These are phyloP conservation scores for Notodromas monacha DNA, from an alignment of 2,888 invertebrate genomes.

Conservation along the genomic window DNA sequence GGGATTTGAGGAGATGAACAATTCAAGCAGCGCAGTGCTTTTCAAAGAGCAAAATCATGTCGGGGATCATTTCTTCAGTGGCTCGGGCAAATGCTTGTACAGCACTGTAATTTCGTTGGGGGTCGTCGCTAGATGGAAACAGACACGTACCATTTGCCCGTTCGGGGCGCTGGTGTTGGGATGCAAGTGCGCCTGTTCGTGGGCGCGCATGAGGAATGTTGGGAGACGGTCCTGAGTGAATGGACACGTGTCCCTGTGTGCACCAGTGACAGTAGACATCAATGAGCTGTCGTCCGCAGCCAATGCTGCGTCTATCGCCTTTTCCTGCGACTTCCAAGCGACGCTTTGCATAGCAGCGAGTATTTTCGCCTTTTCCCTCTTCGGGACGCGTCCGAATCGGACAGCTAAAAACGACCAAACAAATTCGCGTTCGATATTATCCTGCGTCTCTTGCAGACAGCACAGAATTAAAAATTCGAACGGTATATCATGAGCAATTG, in stretches of 20 bases:
- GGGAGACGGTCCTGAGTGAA: slow-evolving; percentile 74
- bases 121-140: neutral
- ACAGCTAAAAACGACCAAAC: slow-evolving; percentile 71
- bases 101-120: neutral
- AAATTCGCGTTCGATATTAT: too few relatives aligned
- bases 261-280: slow-evolving; percentile 52
- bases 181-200: slow-evolving; percentile 1
- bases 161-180: neutral
- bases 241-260: slow-evolving; percentile 82
- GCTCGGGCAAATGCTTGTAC: too few relatives aligned
- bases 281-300: slow-evolving; percentile 60
- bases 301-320: slow-evolving; percentile 60
- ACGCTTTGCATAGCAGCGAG: slow-evolving; percentile 86
- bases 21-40: too few relatives aligned
- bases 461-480: too few relatives aligned
- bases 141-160: neutral
- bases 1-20: too few relatives aligned
- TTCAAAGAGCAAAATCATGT: too few relatives aligned
- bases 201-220: slow-evolving; percentile 43
- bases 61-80: too few relatives aligned
- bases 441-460: too few relatives aligned
- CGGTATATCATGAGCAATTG: too few relatives aligned
- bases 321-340: slow-evolving; percentile 60
- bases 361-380: slow-evolving; percentile 94
- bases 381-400: slow-evolving; percentile 96